Evolutionary conservation across 1,140 invertebrate species (phyloP).

Genomic region (Alviniconcha marisindica): DNA sequence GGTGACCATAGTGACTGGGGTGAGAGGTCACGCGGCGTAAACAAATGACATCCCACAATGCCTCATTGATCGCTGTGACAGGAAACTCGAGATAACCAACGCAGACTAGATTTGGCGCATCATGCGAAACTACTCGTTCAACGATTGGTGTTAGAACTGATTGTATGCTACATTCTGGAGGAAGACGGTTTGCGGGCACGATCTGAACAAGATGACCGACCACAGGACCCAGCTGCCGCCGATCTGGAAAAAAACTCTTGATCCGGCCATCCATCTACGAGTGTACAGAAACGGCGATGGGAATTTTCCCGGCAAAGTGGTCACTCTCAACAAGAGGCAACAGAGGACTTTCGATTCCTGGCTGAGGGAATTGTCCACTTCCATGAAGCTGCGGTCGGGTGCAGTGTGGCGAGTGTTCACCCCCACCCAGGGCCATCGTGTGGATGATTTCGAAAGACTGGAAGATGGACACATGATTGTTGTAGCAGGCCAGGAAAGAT

Average conservation of each 20-base stretch:
- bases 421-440: constrained; percentile 46
- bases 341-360: constrained; percentile 58
- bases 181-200: too few relatives aligned
- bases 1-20: constrained; percentile 26
- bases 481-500: constrained; percentile 56
- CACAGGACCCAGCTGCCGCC: constrained; percentile 41
- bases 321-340: constrained; percentile 52
- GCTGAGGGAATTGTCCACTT: constrained; percentile 53
- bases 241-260: constrained; percentile 44
- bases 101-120: neutral
- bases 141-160: too few relatives aligned
- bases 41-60: constrained; percentile 1
- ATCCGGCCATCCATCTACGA: constrained; percentile 53
- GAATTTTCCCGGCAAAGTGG: constrained; percentile 47
- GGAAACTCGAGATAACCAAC: constrained; percentile 4
- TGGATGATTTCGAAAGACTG: constrained; percentile 50
- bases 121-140: too few relatives aligned
- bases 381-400: constrained; percentile 49
- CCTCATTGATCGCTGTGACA: neutral
- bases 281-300: constrained; percentile 57
- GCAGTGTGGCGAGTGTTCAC: constrained; percentile 57
- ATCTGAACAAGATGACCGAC: neutral
- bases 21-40: constrained; percentile 21
- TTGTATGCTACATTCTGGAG: too few relatives aligned
- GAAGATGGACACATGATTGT: constrained; percentile 58